phyloP scores from a whole-genome alignment of 2,113 vertebrate species.

The Engraulis encrasicolus region DNA sequence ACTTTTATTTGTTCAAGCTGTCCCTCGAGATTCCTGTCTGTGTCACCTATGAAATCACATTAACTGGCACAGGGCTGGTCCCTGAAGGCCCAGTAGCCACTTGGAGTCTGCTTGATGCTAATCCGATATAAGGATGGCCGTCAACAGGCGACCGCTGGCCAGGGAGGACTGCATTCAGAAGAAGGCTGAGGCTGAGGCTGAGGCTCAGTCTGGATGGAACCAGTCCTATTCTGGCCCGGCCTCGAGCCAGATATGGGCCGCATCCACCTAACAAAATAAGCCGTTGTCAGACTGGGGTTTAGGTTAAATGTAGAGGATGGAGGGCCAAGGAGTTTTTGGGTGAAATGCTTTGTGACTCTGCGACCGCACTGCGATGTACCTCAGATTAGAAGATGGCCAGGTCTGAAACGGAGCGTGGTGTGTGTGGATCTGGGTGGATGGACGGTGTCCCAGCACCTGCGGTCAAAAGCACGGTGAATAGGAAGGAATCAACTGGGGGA shows the following conservation, averaged over 20 bases:
- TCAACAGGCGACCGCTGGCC: background rate
- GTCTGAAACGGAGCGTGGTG: background rate
- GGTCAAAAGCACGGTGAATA: background rate
- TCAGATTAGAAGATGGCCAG: background rate
- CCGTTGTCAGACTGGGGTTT: too few species aligned
- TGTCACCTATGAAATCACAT: constrained; percentile 10
- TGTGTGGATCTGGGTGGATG: background rate
- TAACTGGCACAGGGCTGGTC: background rate
- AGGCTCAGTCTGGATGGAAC: too few species aligned
- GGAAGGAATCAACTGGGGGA: background rate
- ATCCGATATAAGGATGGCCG: background rate
- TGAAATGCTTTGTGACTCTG: background rate
- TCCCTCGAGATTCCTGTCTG: background rate
- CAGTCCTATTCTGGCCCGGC: too few species aligned
- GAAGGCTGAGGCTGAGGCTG: too few species aligned
- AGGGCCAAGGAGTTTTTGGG: background rate
- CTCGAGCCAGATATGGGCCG: too few species aligned
- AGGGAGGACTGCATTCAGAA: background rate
- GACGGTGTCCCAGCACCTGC: background rate
- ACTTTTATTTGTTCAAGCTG: background rate
- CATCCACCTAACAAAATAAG: too few species aligned
- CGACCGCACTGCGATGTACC: background rate
- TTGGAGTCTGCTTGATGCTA: background rate
- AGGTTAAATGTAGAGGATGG: background rate
- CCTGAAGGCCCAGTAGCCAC: background rate